Evolutionary conservation across 2,797 vertebrate species (phyloP).

Genomic region (Chaenodraco wilsoni): DNA sequence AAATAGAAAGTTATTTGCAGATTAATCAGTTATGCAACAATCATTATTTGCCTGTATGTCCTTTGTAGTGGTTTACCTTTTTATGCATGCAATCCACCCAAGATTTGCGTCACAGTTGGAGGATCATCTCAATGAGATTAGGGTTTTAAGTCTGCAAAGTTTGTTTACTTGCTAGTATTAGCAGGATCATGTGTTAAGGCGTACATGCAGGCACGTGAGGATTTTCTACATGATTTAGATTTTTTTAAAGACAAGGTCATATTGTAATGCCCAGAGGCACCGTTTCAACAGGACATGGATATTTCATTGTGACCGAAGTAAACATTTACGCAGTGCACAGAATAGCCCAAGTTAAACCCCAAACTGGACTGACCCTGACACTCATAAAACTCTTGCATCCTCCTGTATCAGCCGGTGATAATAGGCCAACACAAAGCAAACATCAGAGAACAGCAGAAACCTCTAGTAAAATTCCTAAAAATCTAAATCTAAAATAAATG

Average conservation of each 20-base stretch:
- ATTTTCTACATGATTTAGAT: constrained; percentile 26
- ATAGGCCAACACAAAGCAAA: constrained; percentile 22
- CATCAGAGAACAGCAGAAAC: constrained; percentile 1
- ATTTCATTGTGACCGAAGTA: background rate
- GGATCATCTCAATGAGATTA: constrained; percentile 7
- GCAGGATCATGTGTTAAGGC: constrained; percentile 5
- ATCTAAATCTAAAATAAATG: too few species aligned
- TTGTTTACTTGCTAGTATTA: constrained; percentile 37
- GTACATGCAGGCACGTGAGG: background rate
- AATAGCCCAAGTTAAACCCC: background rate
- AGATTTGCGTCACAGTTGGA: background rate
- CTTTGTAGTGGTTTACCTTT: background rate
- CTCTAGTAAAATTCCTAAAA: background rate
- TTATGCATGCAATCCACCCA: background rate
- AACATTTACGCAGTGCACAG: constrained; percentile 1
- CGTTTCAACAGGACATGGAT: background rate
- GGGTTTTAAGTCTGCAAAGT: constrained; percentile 51
- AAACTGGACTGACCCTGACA: constrained; percentile 10
- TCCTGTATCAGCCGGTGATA: constrained; percentile 24
- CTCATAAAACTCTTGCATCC: constrained; percentile 13
- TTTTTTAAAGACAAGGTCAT: background rate
- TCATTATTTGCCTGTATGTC: background rate
- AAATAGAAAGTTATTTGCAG: background rate
- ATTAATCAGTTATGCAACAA: background rate
- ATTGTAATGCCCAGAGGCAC: background rate